Base-by-base conservation (phyloP, 2,888 invertebrate genomes). In the Saturnia japonica region DNA sequence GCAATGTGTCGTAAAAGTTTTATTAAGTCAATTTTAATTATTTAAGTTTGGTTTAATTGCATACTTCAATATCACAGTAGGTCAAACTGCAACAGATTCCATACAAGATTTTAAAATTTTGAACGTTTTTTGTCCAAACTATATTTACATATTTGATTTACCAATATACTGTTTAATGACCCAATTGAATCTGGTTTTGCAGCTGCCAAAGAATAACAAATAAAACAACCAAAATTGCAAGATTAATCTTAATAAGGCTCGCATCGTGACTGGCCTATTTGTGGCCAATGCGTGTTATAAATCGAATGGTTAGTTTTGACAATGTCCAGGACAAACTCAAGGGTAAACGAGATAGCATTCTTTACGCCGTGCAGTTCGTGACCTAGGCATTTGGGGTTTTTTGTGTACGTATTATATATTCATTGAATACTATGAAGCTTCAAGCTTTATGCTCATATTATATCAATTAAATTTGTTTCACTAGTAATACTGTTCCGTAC, bases 261-360 rank as follows among this genome's bases (percentile, higher is more conserved):
- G 76, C 80, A 78, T 91, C 91, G 92, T 92, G 91, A 91, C 88
- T 82, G 75, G 80, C 75, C 85, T 82, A 86, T 90, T 89, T 85
- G 78, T 78, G 76, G 77, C 85, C 88, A 88, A 88, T 88, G 88
- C 85, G 81, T 83, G 75, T 77, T 83, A 84, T 78, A 80, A 79
- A 80, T 78, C 73, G 77, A 82, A 80, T 80, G 82, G 84, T 83
- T 84, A 74, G 72, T 87, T 88, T 89, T 87, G 87, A 90, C 89
- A 88, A 85, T 80, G 87, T 79, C 82, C 86, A 83, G 84, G 86
- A 86, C 82, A 83, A 78, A 80, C 72, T 81, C 90, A 90, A 91
- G 89, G 90, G 85, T 85, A 85, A n/a, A 74, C 76, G 75, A 76
- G 78, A 74, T 78, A 77, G 76, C 79, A 80, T 78, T 82, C 80